A percentile compares a stretch with the other conserved stretches of the same genome.
Conservation (phyloP, 2,888 invertebrate genomes). For the Papilio gigon region DNA sequence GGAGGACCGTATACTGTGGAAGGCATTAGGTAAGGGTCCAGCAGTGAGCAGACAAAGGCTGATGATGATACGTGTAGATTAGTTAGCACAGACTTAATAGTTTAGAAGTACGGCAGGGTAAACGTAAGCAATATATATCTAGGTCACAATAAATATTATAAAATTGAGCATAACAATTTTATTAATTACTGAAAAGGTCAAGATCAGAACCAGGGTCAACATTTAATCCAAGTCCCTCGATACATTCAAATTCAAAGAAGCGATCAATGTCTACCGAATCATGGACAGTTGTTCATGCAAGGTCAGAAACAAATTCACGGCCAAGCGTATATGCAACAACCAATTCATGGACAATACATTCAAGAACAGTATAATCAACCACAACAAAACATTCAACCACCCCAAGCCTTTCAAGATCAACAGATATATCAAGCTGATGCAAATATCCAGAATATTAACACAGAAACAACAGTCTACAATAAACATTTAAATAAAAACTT, state of each 20-base stretch:
- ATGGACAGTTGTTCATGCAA: background rate
- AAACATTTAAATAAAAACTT: constrained; percentile 30
- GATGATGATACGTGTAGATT: too few relatives aligned
- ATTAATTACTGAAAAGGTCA: background rate
- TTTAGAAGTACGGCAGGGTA: too few relatives aligned
- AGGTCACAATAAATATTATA: background rate
- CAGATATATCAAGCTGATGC: background rate
- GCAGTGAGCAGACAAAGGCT: too few relatives aligned
- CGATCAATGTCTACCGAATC: background rate
- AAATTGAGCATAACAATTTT: background rate
- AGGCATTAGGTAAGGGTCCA: too few relatives aligned
- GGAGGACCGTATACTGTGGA: too few relatives aligned
- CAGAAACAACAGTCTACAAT: constrained; percentile 12
- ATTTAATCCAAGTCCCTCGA: background rate
- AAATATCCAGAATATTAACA: background rate
- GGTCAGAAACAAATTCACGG: background rate
- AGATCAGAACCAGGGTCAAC: background rate
- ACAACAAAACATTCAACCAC: background rate
- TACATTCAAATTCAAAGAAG: background rate
- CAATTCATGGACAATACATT: background rate
- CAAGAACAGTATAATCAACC: background rate
- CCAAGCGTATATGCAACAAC: background rate
- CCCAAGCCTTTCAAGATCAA: background rate
- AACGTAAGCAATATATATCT: background rate
- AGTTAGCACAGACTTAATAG: too few relatives aligned